Conservation (phyloP, 2,113 vertebrate species). For the Lamprotornis superbus region DNA sequence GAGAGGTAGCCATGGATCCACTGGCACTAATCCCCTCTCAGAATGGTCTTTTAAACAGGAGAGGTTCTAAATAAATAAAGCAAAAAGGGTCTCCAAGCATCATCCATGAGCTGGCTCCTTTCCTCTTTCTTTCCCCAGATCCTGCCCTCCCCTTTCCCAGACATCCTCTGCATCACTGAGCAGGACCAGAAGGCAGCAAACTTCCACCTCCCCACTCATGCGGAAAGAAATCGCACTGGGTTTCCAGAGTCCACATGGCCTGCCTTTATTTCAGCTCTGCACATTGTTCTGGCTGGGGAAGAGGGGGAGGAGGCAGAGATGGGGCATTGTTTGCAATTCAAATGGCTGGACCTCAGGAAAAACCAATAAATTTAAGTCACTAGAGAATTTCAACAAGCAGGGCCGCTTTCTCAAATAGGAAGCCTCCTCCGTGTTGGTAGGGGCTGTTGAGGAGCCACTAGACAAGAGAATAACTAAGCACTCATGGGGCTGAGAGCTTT, state of each 20-base stretch:
- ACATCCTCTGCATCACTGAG: conserved; percentile 12
- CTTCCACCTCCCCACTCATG: conserved; percentile 21
- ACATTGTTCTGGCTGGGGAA: conserved; percentile 39
- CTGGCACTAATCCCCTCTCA: background rate
- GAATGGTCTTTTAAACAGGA: background rate
- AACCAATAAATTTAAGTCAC: conserved; percentile 69
- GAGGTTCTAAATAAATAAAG: conserved; percentile 33
- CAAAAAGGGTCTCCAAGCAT: background rate
- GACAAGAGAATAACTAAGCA: conserved; percentile 61
- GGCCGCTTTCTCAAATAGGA: conserved; percentile 33
- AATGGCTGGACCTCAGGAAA: conserved; percentile 57
- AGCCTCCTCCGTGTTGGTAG: background rate
- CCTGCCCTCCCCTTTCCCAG: conserved; percentile 26
- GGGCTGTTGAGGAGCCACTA: conserved; percentile 60
- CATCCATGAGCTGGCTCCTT: background rate
- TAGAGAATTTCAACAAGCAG: conserved; percentile 61
- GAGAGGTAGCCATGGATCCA: background rate
- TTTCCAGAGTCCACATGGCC: background rate
- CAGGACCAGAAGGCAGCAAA: conserved; percentile 36
- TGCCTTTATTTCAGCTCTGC: conserved; percentile 39
- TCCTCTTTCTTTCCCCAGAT: background rate
- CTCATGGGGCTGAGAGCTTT: conserved; percentile 67
- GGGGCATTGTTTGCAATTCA: conserved; percentile 67
- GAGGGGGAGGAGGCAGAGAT: background rate
- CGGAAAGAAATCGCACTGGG: background rate